These are phyloP conservation scores for Xylocopa sonorina DNA, from an alignment of 1,140 invertebrate species.

Conservation along the genomic window DNA sequence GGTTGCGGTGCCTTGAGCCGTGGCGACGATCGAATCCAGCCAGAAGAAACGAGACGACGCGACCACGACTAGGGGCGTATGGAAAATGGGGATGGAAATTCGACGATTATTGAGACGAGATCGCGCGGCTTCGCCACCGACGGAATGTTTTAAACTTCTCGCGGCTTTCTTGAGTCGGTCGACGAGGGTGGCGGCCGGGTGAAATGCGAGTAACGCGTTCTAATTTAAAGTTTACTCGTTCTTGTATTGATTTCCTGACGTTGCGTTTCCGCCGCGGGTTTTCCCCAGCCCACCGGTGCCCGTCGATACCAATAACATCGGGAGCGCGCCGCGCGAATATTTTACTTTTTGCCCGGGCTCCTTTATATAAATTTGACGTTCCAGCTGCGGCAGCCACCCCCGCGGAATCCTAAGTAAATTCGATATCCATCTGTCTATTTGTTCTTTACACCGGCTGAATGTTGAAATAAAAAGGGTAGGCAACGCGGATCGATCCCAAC, in stretches of 20 bases:
- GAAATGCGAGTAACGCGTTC: slow-evolving; percentile 18
- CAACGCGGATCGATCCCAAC: background rate
- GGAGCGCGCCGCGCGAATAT: slow-evolving; percentile 40
- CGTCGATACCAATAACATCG: slow-evolving; percentile 11
- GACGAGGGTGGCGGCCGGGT: too few species aligned
- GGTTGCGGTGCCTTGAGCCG: background rate
- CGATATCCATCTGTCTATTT: slow-evolving; percentile 45
- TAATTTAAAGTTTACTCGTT: slow-evolving; percentile 48
- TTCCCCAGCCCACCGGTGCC: background rate
- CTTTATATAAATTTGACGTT: slow-evolving; percentile 46
- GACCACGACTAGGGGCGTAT: too few species aligned
- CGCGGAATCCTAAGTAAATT: slow-evolving; percentile 37
- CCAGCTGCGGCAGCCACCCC: background rate
- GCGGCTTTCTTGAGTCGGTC: slow-evolving; percentile 1
- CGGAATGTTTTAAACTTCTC: slow-evolving; percentile 20
- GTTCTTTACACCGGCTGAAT: slow-evolving; percentile 10
- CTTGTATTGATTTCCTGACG: slow-evolving; percentile 41
- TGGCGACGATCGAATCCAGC: background rate
- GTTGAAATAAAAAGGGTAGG: slow-evolving; percentile 23
- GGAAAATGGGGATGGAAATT: background rate
- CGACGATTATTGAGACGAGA: slow-evolving; percentile 8
- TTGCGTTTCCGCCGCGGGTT: slow-evolving; percentile 22
- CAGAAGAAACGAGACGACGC: too few species aligned
- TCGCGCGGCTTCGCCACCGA: background rate
- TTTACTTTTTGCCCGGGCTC: slow-evolving; percentile 19